Evolutionary conservation across 2,888 invertebrate species (phyloP).

Genomic region (Ennomos quercinarius): DNA sequence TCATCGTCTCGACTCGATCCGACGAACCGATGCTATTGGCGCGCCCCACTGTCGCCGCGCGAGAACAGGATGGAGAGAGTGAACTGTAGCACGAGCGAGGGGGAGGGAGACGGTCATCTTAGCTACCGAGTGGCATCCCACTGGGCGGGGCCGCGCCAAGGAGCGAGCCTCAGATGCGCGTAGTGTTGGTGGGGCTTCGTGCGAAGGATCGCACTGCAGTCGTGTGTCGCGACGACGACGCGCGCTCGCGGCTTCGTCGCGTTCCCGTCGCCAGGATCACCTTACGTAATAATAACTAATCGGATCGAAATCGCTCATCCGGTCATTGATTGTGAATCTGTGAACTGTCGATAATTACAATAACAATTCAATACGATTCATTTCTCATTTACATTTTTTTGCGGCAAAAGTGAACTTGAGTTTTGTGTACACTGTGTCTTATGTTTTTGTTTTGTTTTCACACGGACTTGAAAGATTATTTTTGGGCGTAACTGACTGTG

Average conservation of each 20-base stretch:
- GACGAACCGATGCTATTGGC: conserved; percentile 84
- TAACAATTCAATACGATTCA: conserved; percentile 43
- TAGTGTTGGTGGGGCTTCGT: conserved; percentile 86
- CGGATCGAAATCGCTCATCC: conserved; percentile 70
- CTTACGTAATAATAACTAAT: conserved; percentile 81
- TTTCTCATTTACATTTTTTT: conserved; percentile 56
- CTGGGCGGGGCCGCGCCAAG: conserved; percentile 87
- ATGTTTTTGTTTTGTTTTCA: conserved; percentile 76
- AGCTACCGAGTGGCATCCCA: conserved; percentile 83
- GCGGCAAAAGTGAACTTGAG: conserved; percentile 61
- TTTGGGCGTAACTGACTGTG: conserved; percentile 74
- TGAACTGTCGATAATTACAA: conserved; percentile 66
- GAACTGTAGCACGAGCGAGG: conserved; percentile 58
- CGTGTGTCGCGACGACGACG: conserved; percentile 80
- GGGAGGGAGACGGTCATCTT: conserved; percentile 84
- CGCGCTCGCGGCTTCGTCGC: conserved; percentile 73
- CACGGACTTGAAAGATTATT: conserved; percentile 65
- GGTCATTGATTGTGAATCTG: conserved; percentile 79
- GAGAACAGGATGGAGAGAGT: conserved; percentile 67
- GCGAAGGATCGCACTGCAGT: conserved; percentile 86
- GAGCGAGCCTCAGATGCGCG: conserved; percentile 87
- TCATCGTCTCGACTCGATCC: conserved; percentile 85
- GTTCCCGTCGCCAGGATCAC: conserved; percentile 58
- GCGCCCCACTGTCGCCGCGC: conserved; percentile 83
- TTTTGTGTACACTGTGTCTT: conserved; percentile 68